Conservation (phyloP, 2,113 vertebrate species). For the Leiothrix lutea region DNA sequence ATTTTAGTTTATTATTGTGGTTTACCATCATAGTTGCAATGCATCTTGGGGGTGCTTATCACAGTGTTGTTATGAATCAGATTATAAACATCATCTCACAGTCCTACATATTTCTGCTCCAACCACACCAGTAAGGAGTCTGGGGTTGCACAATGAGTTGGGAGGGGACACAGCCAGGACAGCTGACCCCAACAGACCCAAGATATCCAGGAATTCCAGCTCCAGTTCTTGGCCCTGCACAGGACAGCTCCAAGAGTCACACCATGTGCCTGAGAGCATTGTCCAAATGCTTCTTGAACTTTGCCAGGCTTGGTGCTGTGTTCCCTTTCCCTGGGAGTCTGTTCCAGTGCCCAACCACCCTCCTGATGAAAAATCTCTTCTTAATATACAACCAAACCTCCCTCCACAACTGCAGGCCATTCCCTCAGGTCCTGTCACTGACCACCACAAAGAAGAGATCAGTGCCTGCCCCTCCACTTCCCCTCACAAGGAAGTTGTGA, state of each 20-base stretch:
- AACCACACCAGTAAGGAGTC: not conserved
- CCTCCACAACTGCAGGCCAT: not conserved
- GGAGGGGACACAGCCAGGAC: not conserved
- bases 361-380: not conserved
- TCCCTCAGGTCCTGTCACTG: not conserved
- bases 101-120: not conserved
- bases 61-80: not conserved
- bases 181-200: not conserved
- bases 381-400: not conserved
- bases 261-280: not conserved
- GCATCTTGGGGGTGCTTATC: not conserved
- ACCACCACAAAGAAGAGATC: not conserved
- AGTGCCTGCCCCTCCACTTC: not conserved
- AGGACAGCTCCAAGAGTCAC: not conserved
- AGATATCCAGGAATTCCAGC: not conserved
- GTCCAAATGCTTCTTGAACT: not conserved
- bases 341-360: not conserved
- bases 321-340: rapidly evolving
- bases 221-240: not conserved
- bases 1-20: not conserved
- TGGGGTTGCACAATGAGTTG: not conserved
- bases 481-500: rapidly evolving
- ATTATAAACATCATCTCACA: not conserved
- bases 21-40: not conserved
- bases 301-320: not conserved